Conservation (phyloP, 2,888 invertebrate genomes). For the Volucella inflata region DNA sequence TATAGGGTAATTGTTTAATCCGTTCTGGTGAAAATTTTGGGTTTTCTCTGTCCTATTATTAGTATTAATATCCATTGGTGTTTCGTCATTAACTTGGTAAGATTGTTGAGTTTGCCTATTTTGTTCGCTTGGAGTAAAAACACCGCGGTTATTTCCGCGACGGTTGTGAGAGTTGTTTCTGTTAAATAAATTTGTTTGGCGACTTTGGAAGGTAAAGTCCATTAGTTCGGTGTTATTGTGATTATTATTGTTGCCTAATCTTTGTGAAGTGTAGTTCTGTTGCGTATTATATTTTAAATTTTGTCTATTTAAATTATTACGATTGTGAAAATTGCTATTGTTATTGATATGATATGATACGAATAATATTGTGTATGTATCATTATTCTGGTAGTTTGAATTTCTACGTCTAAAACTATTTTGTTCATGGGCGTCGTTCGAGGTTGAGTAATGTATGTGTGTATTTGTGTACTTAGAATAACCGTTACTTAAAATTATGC, state of each 20-base stretch:
- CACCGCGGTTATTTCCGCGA: neutral
- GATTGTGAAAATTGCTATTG: slow-evolving; percentile 4
- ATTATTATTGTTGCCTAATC: neutral
- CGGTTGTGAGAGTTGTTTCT: neutral
- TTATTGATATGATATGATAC: slow-evolving; percentile 12
- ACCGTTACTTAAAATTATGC: slow-evolving; percentile 7
- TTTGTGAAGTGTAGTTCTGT: neutral
- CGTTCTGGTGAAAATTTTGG: slow-evolving; percentile 21
- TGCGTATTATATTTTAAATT: neutral
- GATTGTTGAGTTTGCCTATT: slow-evolving; percentile 3
- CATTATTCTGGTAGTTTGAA: neutral
- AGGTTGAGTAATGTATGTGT: slow-evolving; percentile 1
- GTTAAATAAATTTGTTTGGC: neutral
- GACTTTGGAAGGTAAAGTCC: slow-evolving; percentile 17
- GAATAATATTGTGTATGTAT: neutral
- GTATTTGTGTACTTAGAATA: neutral
- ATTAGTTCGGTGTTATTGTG: neutral
- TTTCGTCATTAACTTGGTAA: slow-evolving; percentile 1
- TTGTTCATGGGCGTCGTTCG: slow-evolving; percentile 4
- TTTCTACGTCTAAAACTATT: neutral
- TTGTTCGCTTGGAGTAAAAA: slow-evolving; percentile 8
- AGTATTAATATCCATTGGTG: slow-evolving; percentile 26
- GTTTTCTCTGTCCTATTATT: neutral
- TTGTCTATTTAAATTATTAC: neutral
- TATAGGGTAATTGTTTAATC: slow-evolving; percentile 30